A percentile compares a stretch with the other conserved stretches of the same genome.
Conservation (phyloP, 1,140 invertebrate species). For the Dendroctonus valens region DNA sequence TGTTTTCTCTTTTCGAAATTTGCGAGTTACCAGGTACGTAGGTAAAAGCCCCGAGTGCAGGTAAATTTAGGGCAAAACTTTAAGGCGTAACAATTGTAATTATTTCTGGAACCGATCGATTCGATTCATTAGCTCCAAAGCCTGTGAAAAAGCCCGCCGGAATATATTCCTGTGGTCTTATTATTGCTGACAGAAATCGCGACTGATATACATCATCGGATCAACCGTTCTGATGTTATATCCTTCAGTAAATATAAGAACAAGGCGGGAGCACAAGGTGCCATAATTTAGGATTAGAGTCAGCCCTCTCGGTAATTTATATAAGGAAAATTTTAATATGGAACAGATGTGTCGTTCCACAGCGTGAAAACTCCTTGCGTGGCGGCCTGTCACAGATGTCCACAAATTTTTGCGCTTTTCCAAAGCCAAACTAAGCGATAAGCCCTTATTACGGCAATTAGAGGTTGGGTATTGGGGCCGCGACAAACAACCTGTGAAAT, state of each 20-base stretch:
- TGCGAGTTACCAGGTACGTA: too few species aligned
- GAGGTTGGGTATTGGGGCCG: not conserved
- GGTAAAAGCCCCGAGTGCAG: too few species aligned
- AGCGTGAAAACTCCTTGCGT: not conserved
- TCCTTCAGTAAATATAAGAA: constrained; percentile 29
- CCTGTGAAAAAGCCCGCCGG: too few species aligned
- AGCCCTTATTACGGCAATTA: not conserved
- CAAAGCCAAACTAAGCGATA: not conserved
- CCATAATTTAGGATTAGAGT: constrained; percentile 29
- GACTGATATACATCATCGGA: constrained; percentile 25
- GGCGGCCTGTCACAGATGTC: too few species aligned
- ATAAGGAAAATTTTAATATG: constrained; percentile 29
- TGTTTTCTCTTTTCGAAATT: too few species aligned
- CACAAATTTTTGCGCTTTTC: too few species aligned
- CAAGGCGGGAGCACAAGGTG: constrained; percentile 21
- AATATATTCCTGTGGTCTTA: too few species aligned
- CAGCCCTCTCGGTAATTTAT: constrained; percentile 21
- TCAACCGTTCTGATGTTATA: constrained; percentile 25
- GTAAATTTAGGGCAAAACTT: too few species aligned
- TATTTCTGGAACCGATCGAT: too few species aligned
- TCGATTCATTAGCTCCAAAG: too few species aligned
- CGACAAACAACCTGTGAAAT: constrained; percentile 24
- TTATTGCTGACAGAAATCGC: constrained; percentile 10
- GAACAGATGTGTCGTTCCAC: constrained; percentile 17
- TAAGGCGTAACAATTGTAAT: too few species aligned